A percentile compares a stretch with the other conserved stretches of the same genome.
Evolutionary conservation across 2,113 vertebrate genomes (phyloP).

Genomic region (Rhea americana): DNA sequence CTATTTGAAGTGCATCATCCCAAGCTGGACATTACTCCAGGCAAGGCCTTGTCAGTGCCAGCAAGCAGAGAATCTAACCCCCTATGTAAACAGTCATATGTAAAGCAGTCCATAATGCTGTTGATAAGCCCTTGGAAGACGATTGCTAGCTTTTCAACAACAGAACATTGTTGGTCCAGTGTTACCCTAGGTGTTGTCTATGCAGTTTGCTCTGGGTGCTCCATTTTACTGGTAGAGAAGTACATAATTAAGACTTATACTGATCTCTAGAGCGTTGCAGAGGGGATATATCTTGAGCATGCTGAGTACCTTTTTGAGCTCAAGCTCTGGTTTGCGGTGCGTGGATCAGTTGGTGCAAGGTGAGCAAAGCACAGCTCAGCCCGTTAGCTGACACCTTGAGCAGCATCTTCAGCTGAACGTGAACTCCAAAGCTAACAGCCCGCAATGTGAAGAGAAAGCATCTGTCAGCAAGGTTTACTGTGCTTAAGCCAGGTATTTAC

Average conservation of each 20-base stretch:
- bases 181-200: neutral
- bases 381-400: neutral
- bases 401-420: neutral
- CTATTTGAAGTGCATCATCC: neutral
- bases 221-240: neutral
- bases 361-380: neutral
- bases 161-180: neutral
- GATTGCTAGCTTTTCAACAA: neutral
- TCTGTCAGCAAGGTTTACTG: neutral
- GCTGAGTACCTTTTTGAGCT: neutral
- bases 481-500: neutral
- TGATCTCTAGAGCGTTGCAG: neutral
- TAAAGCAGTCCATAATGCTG: neutral
- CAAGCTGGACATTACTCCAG: neutral
- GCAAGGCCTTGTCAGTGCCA: neutral
- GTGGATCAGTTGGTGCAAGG: neutral
- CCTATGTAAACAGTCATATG: neutral
- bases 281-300: neutral
- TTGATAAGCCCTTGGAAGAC: neutral
- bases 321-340: neutral
- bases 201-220: neutral
- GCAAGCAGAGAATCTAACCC: neutral
- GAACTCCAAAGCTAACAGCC: neutral
- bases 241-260: neutral
- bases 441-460: neutral